Percentiles rank a stretch among this genome's conserved stretches.
These are phyloP conservation scores for Platysteira castanea DNA, from an alignment of 2,113 vertebrate genomes.

Conservation along the genomic window DNA sequence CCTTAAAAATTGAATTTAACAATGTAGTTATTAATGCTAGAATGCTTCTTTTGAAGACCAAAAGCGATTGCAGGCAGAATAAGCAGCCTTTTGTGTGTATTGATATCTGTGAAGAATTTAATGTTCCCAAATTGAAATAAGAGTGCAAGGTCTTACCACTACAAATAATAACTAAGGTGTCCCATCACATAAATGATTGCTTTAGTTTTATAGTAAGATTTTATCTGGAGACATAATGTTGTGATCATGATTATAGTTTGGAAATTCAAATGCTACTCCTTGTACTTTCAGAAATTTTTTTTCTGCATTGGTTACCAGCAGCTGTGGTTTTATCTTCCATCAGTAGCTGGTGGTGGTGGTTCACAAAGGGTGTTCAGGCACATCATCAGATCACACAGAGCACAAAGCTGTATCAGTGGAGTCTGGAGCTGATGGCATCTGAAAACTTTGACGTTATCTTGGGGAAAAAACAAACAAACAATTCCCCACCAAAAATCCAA, in stretches of 20 bases:
- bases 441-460: not conserved
- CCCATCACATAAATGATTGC: not conserved
- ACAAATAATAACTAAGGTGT: not conserved
- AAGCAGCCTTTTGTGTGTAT: not conserved
- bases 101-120: not conserved
- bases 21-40: not conserved
- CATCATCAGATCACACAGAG: accelerated
- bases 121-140: not conserved
- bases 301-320: not conserved
- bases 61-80: not conserved
- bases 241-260: not conserved
- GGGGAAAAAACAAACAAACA: not conserved
- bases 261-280: not conserved
- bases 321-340: not conserved
- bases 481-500: not conserved
- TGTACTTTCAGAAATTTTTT: not conserved
- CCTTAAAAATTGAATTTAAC: not conserved
- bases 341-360: not conserved
- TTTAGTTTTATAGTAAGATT: not conserved
- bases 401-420: not conserved
- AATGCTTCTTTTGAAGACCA: not conserved
- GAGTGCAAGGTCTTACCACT: not conserved
- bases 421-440: not conserved
- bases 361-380: not conserved
- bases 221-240: not conserved